Percentiles rank a stretch among this genome's conserved stretches.
Evolutionary conservation across 2,797 vertebrate genomes (phyloP).

Genomic region (Hoplostethus mediterraneus): DNA sequence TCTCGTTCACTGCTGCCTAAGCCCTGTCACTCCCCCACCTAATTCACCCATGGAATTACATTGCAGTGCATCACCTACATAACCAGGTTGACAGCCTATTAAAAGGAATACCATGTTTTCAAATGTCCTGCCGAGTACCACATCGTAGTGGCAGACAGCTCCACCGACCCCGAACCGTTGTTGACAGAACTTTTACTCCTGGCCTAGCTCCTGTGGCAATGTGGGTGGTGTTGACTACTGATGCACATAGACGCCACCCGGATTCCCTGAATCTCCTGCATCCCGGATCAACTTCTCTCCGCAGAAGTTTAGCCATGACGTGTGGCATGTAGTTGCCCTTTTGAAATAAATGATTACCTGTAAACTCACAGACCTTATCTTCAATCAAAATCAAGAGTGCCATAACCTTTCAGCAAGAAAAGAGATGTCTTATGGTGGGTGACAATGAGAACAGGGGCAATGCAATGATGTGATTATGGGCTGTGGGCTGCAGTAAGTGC

Average conservation of each 20-base stretch:
- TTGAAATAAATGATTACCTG: slow-evolving; percentile 17
- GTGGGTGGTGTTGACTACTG: slow-evolving; percentile 24
- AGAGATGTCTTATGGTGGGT: slow-evolving; percentile 26
- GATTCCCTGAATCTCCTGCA: slow-evolving; percentile 21
- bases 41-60: slow-evolving; percentile 9
- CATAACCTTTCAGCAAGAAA: slow-evolving; percentile 27
- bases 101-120: slow-evolving; percentile 3
- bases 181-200: slow-evolving; percentile 8
- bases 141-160: slow-evolving; percentile 21
- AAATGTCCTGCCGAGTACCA: slow-evolving; percentile 29
- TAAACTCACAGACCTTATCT: neutral
- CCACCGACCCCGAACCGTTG: neutral
- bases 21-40: neutral
- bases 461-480: slow-evolving; percentile 30
- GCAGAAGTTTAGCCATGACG: slow-evolving; percentile 1
- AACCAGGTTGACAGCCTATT: slow-evolving; percentile 11
- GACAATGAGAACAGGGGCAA: slow-evolving; percentile 36
- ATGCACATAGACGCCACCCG: slow-evolving; percentile 27
- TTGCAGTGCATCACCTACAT: slow-evolving; percentile 24
- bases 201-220: slow-evolving; percentile 32
- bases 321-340: neutral
- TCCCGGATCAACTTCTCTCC: slow-evolving; percentile 2
- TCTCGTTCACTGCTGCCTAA: neutral
- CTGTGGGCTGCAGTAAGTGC: slow-evolving; percentile 23
- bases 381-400: slow-evolving; percentile 15